Base-by-base conservation (phyloP, 2,888 invertebrate species). In the Pachydiplax longipennis region DNA sequence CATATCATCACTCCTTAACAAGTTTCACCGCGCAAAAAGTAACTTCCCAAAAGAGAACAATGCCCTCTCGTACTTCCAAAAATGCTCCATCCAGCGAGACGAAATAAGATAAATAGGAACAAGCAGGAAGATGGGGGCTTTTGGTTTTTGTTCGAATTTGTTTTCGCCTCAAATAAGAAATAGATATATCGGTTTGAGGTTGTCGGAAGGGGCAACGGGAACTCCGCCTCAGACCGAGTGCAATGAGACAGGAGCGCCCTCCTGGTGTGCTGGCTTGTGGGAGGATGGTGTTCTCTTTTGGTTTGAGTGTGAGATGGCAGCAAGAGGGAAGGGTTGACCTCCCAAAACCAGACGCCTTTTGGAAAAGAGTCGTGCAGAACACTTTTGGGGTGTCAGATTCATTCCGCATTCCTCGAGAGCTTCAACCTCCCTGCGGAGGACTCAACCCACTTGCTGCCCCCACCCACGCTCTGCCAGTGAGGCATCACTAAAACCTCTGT, bases 331-430 rank as follows among this genome's bases (percentile, higher is more conserved):
- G 87, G 87, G 37, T 40, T 61, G 87, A 61, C 61, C 61, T 48
- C 83, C 87, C 61, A 87, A 87, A 87, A 87, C 87, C 87, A 87
- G 87, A 65, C 87, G 87, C 87, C 87, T 87, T 61, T 61, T 58
- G 87, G 87, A 37, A 61, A 87, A 37, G 87, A 87, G 87, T 87
- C 87, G 87, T 87, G 87, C 87, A 87, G 87, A 87, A 87, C 87
- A 87, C 87, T 87, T 87, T 87, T 65, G 48, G 87, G 87, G 87
- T 87, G 87, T 87, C 87, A 12, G 87, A 87, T 87, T 87, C 87
- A 87, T 87, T 87, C 87, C 87, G 87, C 87, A 87, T 87, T 87
- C 87, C 87, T 87, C 83, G 58, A 58, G 83, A 53, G 83, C 58
- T 18, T 48, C 83, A 35, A 31, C 58, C 58, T 37, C 61, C 22